phyloP scores from a whole-genome alignment of 2,888 invertebrate genomes.

The Ceraclea dissimilis region DNA sequence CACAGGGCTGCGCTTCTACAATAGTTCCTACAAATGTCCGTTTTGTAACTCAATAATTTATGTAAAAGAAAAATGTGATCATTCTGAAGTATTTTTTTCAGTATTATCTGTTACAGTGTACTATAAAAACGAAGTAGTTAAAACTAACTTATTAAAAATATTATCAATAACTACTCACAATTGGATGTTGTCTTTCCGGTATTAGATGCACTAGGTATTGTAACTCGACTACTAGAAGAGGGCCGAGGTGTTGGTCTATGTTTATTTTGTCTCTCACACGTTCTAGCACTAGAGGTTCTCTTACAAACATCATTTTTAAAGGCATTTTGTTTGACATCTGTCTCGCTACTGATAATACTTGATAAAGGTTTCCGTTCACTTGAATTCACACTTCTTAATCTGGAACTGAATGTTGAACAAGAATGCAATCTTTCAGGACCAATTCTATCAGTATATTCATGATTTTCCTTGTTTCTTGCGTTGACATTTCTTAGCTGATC shows the following conservation, averaged over 20 bases:
- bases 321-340: neutral
- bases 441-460: constrained; percentile 26
- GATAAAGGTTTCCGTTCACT: constrained; percentile 7
- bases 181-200: neutral
- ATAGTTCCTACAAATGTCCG: too few relatives aligned
- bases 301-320: neutral
- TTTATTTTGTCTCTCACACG: neutral
- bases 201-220: neutral
- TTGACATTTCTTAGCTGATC: constrained; percentile 43
- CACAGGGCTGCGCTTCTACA: too few relatives aligned
- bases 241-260: neutral
- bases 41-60: too few relatives aligned
- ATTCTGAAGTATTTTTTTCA: too few relatives aligned
- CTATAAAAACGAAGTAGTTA: too few relatives aligned
- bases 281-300: neutral
- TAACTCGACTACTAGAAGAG: neutral
- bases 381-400: constrained; percentile 33
- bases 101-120: too few relatives aligned
- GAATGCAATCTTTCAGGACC: constrained; percentile 43
- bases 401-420: constrained; percentile 44
- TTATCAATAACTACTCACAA: neutral
- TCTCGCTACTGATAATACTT: neutral
- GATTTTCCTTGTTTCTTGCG: constrained; percentile 29
- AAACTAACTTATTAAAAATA: too few relatives aligned
- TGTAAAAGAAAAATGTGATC: too few relatives aligned